Evolutionary conservation across 2,797 vertebrate genomes (phyloP), one percentile per base, ranked within the genome.

Genomic region (Paramormyrops hopkinsi): DNA sequence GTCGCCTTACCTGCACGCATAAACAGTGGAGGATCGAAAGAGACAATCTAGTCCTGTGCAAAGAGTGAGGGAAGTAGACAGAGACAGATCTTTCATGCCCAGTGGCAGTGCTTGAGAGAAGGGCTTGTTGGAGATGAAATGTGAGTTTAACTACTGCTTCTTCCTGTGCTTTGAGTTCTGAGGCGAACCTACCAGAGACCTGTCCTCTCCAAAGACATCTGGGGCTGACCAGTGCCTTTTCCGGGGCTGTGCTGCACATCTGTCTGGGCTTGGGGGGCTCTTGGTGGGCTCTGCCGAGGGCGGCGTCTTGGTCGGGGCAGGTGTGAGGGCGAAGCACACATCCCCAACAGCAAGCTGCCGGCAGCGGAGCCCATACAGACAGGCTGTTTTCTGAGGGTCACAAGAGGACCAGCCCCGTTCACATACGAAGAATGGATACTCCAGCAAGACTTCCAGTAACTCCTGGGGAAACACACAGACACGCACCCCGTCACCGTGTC

Each of bases 391-490:
- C 90, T 94, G 92, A 22, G 96, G 96, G 90, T 93, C 93, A 91
- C 95, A 96, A 88, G 96, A 96, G 0, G 96, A 96, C 96, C 96
- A 96, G 90, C 96, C 96, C 5, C 25, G 92, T 0, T 94, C 94
- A 2, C 93, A 94, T 87, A 96, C 96, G 53, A 96, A 96, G 90
- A 96, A 95, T 0, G 96, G 96, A 86, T 96, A 95, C 91, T 95
- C 96, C 90, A 93, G 92, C 6, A 94, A 95, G 89, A 96, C 96
- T 44, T 96, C 96, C 93, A 96, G 92, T 89, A 93, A 53, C 91
- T 96, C 94, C 95, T 96, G 92, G 1, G 90, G 46, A 69, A 50
- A 69, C 33, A 85, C 41, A 89, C 44, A 54, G 17, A 59, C 5
- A 83, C 19, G 62, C 44, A 69, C 14, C 7, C 33, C 14, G 19